These are phyloP conservation scores for Trichacis sp. DNA, from an alignment of 2,888 invertebrate genomes.

Conservation along the genomic window DNA sequence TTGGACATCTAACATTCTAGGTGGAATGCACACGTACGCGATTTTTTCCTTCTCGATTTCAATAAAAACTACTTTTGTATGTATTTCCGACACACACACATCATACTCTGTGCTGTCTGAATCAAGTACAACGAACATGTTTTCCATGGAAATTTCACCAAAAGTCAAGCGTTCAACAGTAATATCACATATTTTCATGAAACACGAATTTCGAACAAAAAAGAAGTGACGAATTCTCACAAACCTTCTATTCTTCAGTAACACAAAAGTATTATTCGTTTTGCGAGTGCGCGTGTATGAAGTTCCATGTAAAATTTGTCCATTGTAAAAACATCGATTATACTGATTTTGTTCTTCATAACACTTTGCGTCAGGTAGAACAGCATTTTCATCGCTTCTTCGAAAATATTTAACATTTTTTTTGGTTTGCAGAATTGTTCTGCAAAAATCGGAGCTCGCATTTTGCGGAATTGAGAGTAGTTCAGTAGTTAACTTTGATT, in stretches of 20 bases:
- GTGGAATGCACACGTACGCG: no score
- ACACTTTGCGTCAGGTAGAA: background rate
- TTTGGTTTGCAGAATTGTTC: background rate
- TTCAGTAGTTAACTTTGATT: slow-evolving; percentile 3
- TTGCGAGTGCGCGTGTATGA: background rate
- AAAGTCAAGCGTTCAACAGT: background rate
- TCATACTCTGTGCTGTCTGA: no score
- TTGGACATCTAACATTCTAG: no score
- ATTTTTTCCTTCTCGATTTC: no score
- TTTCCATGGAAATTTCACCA: background rate
- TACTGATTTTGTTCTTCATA: background rate
- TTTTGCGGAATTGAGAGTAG: background rate
- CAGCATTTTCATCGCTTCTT: slow-evolving; percentile 3
- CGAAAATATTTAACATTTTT: background rate
- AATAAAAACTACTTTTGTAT: no score
- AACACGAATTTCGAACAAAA: background rate
- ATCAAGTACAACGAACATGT: background rate
- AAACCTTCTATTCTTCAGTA: background rate
- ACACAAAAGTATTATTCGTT: slow-evolving; percentile 2
- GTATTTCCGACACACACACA: no score
- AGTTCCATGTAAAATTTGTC: background rate
- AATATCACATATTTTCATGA: background rate
- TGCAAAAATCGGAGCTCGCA: no score
- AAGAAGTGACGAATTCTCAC: background rate
- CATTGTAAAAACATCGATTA: background rate